These are phyloP conservation scores for Papilio machaon DNA, from an alignment of 1,140 invertebrate species.

Conservation along the genomic window DNA sequence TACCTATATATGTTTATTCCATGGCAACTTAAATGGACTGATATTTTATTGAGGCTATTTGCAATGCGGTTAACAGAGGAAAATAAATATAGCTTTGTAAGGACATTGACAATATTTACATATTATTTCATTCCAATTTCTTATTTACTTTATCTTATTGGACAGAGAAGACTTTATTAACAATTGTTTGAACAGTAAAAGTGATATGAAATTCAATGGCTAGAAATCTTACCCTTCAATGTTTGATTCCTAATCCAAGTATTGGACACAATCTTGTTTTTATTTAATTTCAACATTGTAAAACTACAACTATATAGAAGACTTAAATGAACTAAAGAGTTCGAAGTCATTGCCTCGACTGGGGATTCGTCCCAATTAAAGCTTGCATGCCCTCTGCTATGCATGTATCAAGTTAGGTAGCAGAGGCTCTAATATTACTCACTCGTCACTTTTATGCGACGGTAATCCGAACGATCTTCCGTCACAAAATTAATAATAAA, in stretches of 20 bases:
- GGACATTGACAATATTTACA: neutral
- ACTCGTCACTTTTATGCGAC: too few species aligned
- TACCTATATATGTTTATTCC: neutral
- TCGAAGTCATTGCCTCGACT: too few species aligned
- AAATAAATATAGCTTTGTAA: neutral
- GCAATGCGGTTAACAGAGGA: neutral
- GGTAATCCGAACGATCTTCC: neutral
- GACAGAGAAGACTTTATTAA: neutral
- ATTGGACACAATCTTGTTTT: too few species aligned
- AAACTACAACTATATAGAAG: too few species aligned
- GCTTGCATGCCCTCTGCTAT: too few species aligned
- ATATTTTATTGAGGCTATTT: constrained; percentile 7
- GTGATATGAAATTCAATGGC: neutral
- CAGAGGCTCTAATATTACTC: too few species aligned
- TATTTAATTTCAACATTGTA: too few species aligned
- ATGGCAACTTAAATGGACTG: neutral
- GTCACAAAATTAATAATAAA: neutral
- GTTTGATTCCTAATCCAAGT: too few species aligned
- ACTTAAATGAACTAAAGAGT: too few species aligned
- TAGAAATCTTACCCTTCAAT: too few species aligned
- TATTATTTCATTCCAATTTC: neutral
- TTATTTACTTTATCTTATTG: neutral
- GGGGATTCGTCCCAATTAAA: too few species aligned
- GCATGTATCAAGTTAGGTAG: too few species aligned
- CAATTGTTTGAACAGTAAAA: neutral